Percentiles rank a stretch among this genome's conserved stretches.
Evolutionary conservation across 2,888 invertebrate genomes (phyloP).

Genomic region (Chironomus riparius): DNA sequence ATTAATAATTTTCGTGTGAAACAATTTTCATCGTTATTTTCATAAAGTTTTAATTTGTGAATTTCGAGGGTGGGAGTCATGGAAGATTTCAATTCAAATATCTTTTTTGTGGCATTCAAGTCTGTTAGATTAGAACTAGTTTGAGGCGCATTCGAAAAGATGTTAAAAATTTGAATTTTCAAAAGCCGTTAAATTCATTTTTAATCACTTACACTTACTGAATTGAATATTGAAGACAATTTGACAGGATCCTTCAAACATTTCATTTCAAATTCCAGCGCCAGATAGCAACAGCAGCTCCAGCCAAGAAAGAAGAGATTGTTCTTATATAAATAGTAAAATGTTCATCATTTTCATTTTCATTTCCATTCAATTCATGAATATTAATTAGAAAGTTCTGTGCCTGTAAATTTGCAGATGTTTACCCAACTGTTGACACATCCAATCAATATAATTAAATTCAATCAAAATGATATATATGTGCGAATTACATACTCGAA

Average conservation of each 20-base stretch:
- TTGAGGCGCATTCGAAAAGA: no score
- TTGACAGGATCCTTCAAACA: no score
- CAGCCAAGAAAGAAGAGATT: neutral
- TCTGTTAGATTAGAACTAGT: no score
- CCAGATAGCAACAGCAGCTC: no score
- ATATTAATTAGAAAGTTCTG: slow-evolving; percentile 17
- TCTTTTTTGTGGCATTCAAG: no score
- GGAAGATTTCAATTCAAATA: neutral
- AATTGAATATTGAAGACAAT: no score
- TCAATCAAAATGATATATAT: slow-evolving; percentile 18
- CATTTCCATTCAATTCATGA: slow-evolving; percentile 16
- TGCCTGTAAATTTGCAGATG: neutral
- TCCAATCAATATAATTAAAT: slow-evolving; percentile 25
- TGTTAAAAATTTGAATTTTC: no score
- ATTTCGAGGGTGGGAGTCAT: neutral
- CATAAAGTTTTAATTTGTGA: slow-evolving; percentile 5
- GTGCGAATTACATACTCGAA: no score
- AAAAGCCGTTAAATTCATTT: no score
- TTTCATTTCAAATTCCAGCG: no score
- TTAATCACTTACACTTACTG: no score
- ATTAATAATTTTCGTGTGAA: slow-evolving; percentile 19
- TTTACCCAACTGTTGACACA: slow-evolving; percentile 15
- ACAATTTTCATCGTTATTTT: slow-evolving; percentile 21
- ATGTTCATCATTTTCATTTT: neutral
- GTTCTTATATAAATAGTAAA: neutral